These are phyloP conservation scores for Brachyptera putata DNA, from an alignment of 2,888 invertebrate species.

Conservation along the genomic window DNA sequence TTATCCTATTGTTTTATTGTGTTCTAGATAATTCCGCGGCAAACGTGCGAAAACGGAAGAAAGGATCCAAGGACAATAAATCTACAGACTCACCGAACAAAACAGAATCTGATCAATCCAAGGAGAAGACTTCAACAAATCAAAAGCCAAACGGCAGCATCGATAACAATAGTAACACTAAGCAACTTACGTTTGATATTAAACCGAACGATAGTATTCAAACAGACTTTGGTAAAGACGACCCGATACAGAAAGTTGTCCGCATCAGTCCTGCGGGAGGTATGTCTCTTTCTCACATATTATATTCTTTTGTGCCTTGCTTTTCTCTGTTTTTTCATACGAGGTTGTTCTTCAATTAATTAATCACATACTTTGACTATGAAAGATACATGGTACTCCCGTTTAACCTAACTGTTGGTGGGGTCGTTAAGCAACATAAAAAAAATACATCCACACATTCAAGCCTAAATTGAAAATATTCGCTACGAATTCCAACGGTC, in stretches of 20 bases:
- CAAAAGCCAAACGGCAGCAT: conserved; percentile 18
- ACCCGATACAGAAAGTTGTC: conserved; percentile 84
- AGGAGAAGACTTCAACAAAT: too few species aligned
- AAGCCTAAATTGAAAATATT: too few species aligned
- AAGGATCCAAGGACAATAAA: background rate
- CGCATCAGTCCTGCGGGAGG: conserved; percentile 64
- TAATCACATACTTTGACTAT: too few species aligned
- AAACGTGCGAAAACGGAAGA: background rate
- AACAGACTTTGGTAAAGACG: conserved; percentile 72
- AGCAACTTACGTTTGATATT: conserved; percentile 47
- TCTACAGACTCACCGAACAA: background rate
- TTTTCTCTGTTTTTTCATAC: background rate
- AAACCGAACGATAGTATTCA: conserved; percentile 76
- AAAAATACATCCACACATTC: too few species aligned
- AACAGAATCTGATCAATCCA: too few species aligned
- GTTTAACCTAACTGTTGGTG: too few species aligned
- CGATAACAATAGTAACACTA: conserved; percentile 34
- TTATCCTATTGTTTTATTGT: background rate
- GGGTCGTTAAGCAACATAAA: too few species aligned
- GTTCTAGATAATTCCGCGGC: background rate
- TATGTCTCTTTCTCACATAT: too few species aligned
- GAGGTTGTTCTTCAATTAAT: background rate
- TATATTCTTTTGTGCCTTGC: too few species aligned
- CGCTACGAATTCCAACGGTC: too few species aligned
- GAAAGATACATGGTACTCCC: too few species aligned